phyloP scores from a whole-genome alignment of 2,113 vertebrate species.

The Spilogale gracilis region DNA sequence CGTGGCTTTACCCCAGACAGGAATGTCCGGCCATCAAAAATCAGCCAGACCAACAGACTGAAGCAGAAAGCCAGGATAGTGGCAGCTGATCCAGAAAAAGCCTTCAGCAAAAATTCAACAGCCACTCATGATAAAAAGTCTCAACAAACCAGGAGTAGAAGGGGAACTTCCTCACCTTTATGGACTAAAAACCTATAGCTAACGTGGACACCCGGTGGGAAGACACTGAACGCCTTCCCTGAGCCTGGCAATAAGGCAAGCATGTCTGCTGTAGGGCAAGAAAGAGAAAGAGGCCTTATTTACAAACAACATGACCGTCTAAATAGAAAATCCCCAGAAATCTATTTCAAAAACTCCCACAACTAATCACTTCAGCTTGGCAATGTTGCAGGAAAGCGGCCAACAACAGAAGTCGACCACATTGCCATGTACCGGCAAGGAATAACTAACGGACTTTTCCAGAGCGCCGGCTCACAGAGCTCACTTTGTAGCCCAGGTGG shows the following conservation, averaged over 20 bases:
- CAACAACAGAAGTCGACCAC: not conserved
- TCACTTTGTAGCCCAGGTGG: too few species aligned
- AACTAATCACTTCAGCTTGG: not conserved
- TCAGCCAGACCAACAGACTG: not conserved
- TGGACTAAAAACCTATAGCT: not conserved
- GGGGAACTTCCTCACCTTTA: not conserved
- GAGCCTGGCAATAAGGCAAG: not conserved
- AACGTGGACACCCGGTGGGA: fast-evolving
- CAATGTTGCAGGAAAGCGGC: not conserved
- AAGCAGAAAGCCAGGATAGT: not conserved
- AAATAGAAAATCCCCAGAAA: not conserved
- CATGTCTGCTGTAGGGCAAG: not conserved
- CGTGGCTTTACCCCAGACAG: not conserved
- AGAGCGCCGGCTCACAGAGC: too few species aligned
- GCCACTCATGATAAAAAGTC: not conserved
- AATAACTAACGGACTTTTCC: too few species aligned
- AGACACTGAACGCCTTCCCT: not conserved
- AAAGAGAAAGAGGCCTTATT: not conserved
- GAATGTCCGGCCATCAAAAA: not conserved
- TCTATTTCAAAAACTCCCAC: not conserved
- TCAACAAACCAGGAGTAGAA: not conserved
- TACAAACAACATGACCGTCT: not conserved
- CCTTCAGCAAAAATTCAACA: not conserved
- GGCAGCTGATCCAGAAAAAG: not conserved
- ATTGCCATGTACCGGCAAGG: not conserved